phyloP scores from a whole-genome alignment of 2,888 invertebrate genomes.

The Eupeodes latifasciatus region DNA sequence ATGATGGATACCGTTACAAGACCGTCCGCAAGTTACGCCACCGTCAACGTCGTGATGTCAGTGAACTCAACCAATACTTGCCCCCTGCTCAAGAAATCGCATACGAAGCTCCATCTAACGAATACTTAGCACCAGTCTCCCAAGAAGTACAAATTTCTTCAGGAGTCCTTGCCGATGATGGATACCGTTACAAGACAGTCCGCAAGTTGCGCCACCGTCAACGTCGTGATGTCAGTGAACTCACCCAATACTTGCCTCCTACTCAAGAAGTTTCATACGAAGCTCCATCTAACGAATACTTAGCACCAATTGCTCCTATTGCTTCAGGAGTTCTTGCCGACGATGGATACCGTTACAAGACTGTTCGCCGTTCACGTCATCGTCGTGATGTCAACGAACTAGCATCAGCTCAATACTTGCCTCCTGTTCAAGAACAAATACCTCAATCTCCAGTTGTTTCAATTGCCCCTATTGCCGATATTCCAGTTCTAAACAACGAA shows the following conservation, averaged over 20 bases:
- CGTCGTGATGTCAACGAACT: slow-evolving; percentile 71
- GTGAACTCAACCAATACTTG: slow-evolving; percentile 79
- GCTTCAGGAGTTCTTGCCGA: slow-evolving; percentile 72
- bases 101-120: slow-evolving; percentile 66
- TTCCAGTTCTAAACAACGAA: slow-evolving; percentile 55
- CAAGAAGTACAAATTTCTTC: slow-evolving; percentile 31
- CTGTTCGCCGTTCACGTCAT: slow-evolving; percentile 77
- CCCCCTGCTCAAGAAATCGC: slow-evolving; percentile 57
- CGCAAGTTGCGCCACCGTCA: slow-evolving; percentile 78
- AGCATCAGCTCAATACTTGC: slow-evolving; percentile 57
- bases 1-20: slow-evolving; percentile 74
- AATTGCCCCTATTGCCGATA: slow-evolving; percentile 64
- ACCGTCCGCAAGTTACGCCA: slow-evolving; percentile 73
- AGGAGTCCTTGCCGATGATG: slow-evolving; percentile 75
- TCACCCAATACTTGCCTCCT: slow-evolving; percentile 79
- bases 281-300: slow-evolving; percentile 75
- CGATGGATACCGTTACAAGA: slow-evolving; percentile 74
- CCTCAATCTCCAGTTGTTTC: slow-evolving; percentile 51
- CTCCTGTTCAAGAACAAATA: slow-evolving; percentile 50
- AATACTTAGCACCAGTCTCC: slow-evolving; percentile 73
- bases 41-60: slow-evolving; percentile 78
- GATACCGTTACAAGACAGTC: slow-evolving; percentile 71
- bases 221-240: slow-evolving; percentile 77
- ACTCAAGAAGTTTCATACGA: slow-evolving; percentile 48
- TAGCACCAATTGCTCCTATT: slow-evolving; percentile 47